phyloP scores from a whole-genome alignment of 2,113 vertebrate species.

The Erythrolamprus reginae region DNA sequence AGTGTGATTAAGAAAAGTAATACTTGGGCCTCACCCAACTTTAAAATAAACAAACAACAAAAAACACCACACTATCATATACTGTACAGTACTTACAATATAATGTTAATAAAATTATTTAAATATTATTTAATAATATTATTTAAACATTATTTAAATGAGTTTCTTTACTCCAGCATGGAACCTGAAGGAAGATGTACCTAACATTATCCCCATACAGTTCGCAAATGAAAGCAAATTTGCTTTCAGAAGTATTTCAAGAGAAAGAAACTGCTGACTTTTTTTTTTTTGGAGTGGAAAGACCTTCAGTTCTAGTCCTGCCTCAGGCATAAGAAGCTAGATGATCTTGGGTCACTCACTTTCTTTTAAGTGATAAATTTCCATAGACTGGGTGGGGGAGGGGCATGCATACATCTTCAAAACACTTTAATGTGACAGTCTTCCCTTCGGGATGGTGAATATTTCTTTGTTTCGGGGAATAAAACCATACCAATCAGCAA shows the following conservation, averaged over 20 bases:
- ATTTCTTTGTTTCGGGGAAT: not conserved
- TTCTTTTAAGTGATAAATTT: not conserved
- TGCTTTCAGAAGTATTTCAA: not conserved
- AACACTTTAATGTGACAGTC: not conserved
- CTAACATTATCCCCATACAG: not conserved
- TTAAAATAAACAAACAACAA: not conserved
- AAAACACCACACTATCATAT: not conserved
- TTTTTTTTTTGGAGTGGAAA: not conserved
- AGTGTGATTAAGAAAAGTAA: slow-evolving; percentile 27
- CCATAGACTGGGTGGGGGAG: not conserved
- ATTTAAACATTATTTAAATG: too few species aligned
- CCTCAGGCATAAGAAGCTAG: not conserved
- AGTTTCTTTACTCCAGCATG: not conserved
- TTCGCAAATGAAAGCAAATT: not conserved
- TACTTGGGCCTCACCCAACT: not conserved
- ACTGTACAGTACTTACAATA: not conserved
- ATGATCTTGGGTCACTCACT: not conserved
- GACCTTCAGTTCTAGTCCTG: not conserved
- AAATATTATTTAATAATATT: too few species aligned
- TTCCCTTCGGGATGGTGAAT: not conserved
- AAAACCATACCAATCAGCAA: too few species aligned
- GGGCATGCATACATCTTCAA: not conserved
- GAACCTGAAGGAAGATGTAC: not conserved
- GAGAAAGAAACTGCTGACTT: not conserved
- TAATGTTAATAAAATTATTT: not conserved